phyloP scores from a whole-genome alignment of 1,140 invertebrate genomes.

The Papilio xuthus region DNA sequence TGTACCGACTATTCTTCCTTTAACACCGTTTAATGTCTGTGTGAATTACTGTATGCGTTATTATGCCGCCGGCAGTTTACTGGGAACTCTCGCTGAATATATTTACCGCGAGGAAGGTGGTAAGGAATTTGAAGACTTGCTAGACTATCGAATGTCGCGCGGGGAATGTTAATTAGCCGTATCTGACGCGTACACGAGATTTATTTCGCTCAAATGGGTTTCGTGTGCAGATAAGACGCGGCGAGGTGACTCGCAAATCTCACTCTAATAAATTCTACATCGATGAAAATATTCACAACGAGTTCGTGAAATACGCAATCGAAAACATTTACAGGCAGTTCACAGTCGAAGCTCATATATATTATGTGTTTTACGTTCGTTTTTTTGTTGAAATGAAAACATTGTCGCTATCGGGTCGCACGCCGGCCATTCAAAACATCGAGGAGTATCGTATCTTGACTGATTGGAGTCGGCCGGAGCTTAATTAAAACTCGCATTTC shows the following conservation, averaged over 20 bases:
- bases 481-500: constrained; percentile 60
- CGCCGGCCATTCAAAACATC: constrained; percentile 48
- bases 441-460: constrained; percentile 53
- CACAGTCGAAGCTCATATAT: constrained; percentile 3
- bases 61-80: constrained; percentile 8
- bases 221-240: constrained; percentile 24
- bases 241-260: constrained; percentile 21
- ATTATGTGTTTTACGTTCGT: constrained; percentile 13
- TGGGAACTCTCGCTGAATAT: constrained; percentile 19
- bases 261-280: constrained; percentile 8
- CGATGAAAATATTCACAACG: constrained; percentile 18
- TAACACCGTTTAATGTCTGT: constrained; percentile 8
- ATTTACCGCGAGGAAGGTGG: constrained; percentile 23
- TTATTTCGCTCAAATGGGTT: constrained; percentile 25
- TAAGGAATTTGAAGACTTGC: constrained; percentile 29
- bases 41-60: constrained; percentile 4
- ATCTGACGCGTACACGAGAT: constrained; percentile 27
- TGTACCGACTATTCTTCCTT: constrained; percentile 7
- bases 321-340: constrained; percentile 18
- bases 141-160: constrained; percentile 17
- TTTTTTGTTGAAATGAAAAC: constrained; percentile 19
- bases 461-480: constrained; percentile 53
- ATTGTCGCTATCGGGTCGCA: constrained; percentile 36
- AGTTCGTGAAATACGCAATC: constrained; percentile 14
- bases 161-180: constrained; percentile 26